Evolutionary conservation across 2,113 vertebrate species (phyloP), one percentile per base, ranked within the genome.

Genomic region (Apeltes quadracus): DNA sequence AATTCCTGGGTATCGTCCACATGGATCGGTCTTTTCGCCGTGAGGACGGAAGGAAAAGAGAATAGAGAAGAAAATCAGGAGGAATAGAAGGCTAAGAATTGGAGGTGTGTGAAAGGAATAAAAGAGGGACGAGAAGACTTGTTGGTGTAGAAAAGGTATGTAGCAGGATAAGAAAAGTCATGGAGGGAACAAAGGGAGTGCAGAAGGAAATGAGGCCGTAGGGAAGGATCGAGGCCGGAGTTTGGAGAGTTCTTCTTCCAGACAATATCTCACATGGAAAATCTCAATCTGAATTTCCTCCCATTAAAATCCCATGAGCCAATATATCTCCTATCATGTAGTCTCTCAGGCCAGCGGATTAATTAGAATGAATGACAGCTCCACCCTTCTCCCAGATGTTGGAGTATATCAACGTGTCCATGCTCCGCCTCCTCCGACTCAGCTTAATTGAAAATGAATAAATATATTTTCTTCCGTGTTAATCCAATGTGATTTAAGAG

Each of bases 401-500:
- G 61, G 41, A 56, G 36, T 82, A 57, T 56, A 76, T 68, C 67
- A 64, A 57, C 72, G 70, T 57, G 41, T 62, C 77, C 48, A 46
- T 1, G 1, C 18, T 4, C 72, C 61, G 41, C 55, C 41, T 75
- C 51, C 65, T 65, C 41, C 29, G 54, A 39, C 53, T 83, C 73
- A 77, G 50, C 57, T 56, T 82, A 84, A 89, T 69, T 73, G 76
- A 82, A 87, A 68, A 44, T 71, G 75, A 75, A 66, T 55, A 78
- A 38, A 50, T 58, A 50, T 79, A 44, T 68, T 58, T 69, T 78
- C 48, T 39, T 41, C 20, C 57, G 38, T 25, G 0, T 78, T 88
- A 84, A 85, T 87, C 82, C 64, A 75, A 84, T 71, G 64, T 80
- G 83, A 86, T 58, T 83, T 61, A 59, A 74, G 75, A 82, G 68